Percentiles rank a stretch among this genome's conserved stretches.
These are phyloP conservation scores for Heliconius eleuchia DNA, from an alignment of 1,140 invertebrate genomes.

Conservation along the genomic window DNA sequence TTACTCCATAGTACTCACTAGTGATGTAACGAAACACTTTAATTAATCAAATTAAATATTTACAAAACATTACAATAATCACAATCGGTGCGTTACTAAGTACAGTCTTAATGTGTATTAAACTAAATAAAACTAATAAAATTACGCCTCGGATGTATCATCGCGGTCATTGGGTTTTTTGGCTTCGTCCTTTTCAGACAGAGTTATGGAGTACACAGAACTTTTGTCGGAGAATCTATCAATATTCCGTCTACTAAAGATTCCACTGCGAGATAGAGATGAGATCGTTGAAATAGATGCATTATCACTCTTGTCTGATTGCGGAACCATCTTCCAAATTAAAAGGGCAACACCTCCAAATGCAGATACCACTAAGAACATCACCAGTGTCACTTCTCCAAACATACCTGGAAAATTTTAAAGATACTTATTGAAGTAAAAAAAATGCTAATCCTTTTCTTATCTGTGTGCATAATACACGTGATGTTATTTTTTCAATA, in stretches of 20 bases:
- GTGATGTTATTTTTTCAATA: too few species aligned
- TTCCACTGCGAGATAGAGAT: constrained; percentile 61
- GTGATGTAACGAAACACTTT: background rate
- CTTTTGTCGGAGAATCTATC: constrained; percentile 72
- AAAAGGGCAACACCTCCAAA: constrained; percentile 75
- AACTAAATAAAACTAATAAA: constrained; percentile 7
- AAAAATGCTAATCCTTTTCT: too few species aligned
- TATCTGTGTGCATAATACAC: too few species aligned
- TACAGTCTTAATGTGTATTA: constrained; percentile 24
- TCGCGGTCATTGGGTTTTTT: constrained; percentile 68
- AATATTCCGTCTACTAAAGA: constrained; percentile 67
- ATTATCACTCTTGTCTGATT: constrained; percentile 55
- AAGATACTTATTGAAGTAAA: background rate
- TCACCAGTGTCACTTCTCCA: constrained; percentile 72
- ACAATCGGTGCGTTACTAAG: constrained; percentile 23
- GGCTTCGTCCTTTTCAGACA: constrained; percentile 73
- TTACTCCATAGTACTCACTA: background rate
- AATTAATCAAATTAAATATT: background rate
- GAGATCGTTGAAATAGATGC: constrained; percentile 64
- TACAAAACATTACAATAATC: constrained; percentile 12
- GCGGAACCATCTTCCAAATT: constrained; percentile 78
- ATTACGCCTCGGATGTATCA: constrained; percentile 77
- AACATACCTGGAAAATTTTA: constrained; percentile 61
- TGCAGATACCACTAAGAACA: constrained; percentile 76
- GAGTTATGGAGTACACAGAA: constrained; percentile 77